Evolutionary conservation across 2,113 vertebrate species (phyloP), one percentile per base, ranked within the genome.

Genomic region (Tricholaema leucomelas): DNA sequence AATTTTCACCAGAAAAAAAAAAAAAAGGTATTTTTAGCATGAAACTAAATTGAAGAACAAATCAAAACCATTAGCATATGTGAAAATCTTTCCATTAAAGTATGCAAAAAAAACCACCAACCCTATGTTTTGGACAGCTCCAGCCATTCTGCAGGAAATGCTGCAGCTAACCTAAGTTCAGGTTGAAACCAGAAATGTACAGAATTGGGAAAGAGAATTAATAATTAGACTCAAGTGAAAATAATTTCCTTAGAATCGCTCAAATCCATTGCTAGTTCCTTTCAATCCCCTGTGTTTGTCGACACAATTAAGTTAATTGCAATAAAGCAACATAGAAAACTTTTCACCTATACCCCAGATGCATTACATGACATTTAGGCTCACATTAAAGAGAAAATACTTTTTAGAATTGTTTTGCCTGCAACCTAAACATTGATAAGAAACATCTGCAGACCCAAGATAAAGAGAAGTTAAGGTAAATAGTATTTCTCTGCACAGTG

Each of bases 381-480:
- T n/a, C 55, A 44, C 12, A 48, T 61, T 72, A 54, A 64, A 85
- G 52, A 67, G 56, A 80, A 83, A 71, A 5, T 1, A 42, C 12
- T 76, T 56, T 74, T 56, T 28, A 33, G 23, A 83, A 65, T 54
- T 13, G 58, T 75, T 85, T 83, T 69, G 81, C 38, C 30, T 88
- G 38, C 28, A 88, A 58, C 16, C 21, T 81, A 72, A 90, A 88
- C 30, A 84, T 27, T 0, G 0, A 78, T 63, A 44, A 88, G 69
- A 87, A 95, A 59, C 35, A 71, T 78, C 82, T 93, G 48, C 48
- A 83, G 65, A 36, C 31, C 25, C 52, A 75, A 56, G 60, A 82
- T 70, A 93, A 85, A 64, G 87, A 90, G 82, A 89, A 52, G 20
- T 36, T n/a, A 80, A 25, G 89, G 17, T 52, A 92, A 94, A 90